phyloP scores from a whole-genome alignment of 2,113 vertebrate genomes.

The Pagrus major region DNA sequence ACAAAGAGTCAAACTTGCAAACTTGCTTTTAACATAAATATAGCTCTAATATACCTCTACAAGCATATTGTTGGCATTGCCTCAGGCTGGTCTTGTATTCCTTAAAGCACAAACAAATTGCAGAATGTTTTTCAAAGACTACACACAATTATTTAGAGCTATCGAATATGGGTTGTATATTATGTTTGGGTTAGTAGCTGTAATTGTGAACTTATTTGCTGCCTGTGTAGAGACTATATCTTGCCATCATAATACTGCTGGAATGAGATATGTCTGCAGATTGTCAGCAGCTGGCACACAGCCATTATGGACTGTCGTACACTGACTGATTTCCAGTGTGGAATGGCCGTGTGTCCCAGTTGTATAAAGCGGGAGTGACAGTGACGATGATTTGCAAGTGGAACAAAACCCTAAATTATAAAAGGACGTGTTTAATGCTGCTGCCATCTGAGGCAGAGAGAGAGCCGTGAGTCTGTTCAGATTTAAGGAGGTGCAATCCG shows the following conservation, averaged over 20 bases:
- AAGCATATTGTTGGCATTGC: neutral
- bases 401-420: slow-evolving; percentile 71
- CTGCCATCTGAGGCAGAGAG: slow-evolving; percentile 29
- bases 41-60: neutral
- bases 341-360: slow-evolving; percentile 17
- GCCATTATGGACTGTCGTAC: neutral
- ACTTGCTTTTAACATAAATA: neutral
- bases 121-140: neutral
- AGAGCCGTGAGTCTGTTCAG: slow-evolving; percentile 6
- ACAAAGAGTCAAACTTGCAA: no score
- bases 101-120: slow-evolving; percentile 2
- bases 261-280: slow-evolving; percentile 19
- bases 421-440: slow-evolving; percentile 56
- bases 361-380: slow-evolving; percentile 57
- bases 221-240: neutral
- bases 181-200: neutral
- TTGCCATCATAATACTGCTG: slow-evolving; percentile 7
- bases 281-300: slow-evolving; percentile 7
- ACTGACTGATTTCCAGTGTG: slow-evolving; percentile 36
- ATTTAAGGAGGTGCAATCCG: neutral
- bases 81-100: neutral
- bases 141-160: neutral
- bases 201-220: neutral
- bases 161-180: neutral
- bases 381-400: slow-evolving; percentile 68